Evolutionary conservation across 2,113 vertebrate genomes (phyloP).

Genomic region (Ceyx cyanopectus): DNA sequence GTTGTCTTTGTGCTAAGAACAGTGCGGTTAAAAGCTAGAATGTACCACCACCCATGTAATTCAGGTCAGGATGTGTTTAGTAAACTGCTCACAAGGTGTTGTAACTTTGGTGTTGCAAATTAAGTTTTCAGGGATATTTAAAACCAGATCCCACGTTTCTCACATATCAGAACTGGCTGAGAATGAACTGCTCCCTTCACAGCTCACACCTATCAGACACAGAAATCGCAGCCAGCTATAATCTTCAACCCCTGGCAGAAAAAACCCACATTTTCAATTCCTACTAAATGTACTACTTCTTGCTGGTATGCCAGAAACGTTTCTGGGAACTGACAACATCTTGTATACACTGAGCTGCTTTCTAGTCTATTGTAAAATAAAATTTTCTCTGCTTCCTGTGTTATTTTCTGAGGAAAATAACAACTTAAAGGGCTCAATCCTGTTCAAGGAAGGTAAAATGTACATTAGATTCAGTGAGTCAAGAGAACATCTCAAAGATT

Average conservation of each 20-base stretch:
- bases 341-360: not conserved
- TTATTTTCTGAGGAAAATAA: not conserved
- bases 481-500: rapidly evolving
- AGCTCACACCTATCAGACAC: not conserved
- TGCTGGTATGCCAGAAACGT: not conserved
- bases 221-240: conserved; percentile 36
- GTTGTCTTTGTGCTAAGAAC: not conserved
- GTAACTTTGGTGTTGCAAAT: not conserved
- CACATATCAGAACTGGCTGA: not conserved
- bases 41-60: not conserved
- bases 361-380: conserved; percentile 21
- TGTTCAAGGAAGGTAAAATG: not conserved
- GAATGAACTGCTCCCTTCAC: conserved; percentile 33
- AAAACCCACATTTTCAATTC: conserved; percentile 13
- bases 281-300: not conserved
- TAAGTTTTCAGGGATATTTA: not conserved
- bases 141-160: conserved; percentile 34
- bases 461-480: not conserved
- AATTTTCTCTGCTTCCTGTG: not conserved
- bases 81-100: not conserved
- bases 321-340: not conserved
- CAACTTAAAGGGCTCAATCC: not conserved
- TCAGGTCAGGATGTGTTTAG: not conserved
- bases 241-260: conserved; percentile 12
- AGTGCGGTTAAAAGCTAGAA: not conserved